Conservation (phyloP, 1,140 invertebrate genomes). For the Ips typographus region DNA sequence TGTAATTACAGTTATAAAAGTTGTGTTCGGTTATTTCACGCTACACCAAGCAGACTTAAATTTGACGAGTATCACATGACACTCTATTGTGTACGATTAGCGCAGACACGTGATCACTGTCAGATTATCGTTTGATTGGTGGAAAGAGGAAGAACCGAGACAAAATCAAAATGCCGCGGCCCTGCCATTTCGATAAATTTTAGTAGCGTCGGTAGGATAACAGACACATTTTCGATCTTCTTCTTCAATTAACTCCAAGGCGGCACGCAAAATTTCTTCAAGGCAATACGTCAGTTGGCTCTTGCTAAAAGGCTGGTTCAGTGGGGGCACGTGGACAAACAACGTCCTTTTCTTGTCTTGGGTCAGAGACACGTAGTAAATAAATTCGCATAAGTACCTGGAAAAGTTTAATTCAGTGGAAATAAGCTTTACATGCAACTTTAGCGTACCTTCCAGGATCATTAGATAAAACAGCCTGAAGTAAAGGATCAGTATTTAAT, state of each 20-base stretch:
- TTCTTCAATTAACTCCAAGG: slow-evolving; percentile 37
- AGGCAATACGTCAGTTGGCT: slow-evolving; percentile 58
- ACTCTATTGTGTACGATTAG: too few species aligned
- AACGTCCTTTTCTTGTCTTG: slow-evolving; percentile 57
- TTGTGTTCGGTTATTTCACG: too few species aligned
- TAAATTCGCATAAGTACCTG: slow-evolving; percentile 70
- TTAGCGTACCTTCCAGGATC: slow-evolving; percentile 52
- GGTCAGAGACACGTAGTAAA: slow-evolving; percentile 65
- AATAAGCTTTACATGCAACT: neutral
- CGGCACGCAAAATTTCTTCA: slow-evolving; percentile 55
- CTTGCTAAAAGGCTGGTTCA: slow-evolving; percentile 56
- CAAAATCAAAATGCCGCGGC: slow-evolving; percentile 21
- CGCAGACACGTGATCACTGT: too few species aligned
- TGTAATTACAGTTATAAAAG: too few species aligned
- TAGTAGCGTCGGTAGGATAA: neutral
- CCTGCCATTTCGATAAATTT: slow-evolving; percentile 32
- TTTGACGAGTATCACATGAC: too few species aligned
- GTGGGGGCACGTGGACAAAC: slow-evolving; percentile 69
- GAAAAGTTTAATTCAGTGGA: slow-evolving; percentile 37
- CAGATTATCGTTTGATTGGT: too few species aligned
- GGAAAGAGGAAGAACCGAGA: neutral
- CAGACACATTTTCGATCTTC: slow-evolving; percentile 12
- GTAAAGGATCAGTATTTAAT: slow-evolving; percentile 47
- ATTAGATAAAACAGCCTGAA: slow-evolving; percentile 50
- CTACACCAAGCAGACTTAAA: too few species aligned